Conservation (phyloP, 1,140 invertebrate genomes). For the Drosophila leontia region DNA sequence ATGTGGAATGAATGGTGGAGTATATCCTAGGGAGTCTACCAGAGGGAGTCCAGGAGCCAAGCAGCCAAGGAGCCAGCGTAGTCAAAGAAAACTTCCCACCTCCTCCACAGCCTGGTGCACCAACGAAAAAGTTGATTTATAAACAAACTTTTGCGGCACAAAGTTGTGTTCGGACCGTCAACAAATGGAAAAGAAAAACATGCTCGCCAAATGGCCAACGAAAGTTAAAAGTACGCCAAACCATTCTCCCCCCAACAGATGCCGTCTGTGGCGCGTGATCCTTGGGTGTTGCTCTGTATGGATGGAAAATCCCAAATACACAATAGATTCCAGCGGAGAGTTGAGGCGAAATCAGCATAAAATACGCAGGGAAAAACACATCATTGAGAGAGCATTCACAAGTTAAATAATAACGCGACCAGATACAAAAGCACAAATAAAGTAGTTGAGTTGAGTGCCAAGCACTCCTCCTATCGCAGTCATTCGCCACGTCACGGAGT, state of each 20-base stretch:
- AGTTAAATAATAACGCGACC: conserved; percentile 60
- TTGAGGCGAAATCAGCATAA: conserved; percentile 49
- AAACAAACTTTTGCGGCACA: conserved; percentile 74
- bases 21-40: background rate
- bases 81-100: conserved; percentile 36
- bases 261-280: conserved; percentile 37
- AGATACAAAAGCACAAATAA: conserved; percentile 58
- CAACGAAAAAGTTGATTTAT: conserved; percentile 74
- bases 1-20: conserved; percentile 14
- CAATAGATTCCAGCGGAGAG: conserved; percentile 37
- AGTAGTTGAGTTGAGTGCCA: conserved; percentile 45
- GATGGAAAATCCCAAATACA: conserved; percentile 35
- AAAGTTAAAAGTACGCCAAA: conserved; percentile 64
- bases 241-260: conserved; percentile 19
- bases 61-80: conserved; percentile 2
- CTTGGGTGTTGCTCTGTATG: conserved; percentile 5
- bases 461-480: conserved; percentile 20
- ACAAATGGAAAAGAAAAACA: conserved; percentile 64
- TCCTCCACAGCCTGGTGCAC: background rate
- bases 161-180: conserved; percentile 68
- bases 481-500: conserved; percentile 7
- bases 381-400: conserved; percentile 58
- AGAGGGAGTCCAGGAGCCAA: background rate
- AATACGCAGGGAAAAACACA: conserved; percentile 51
- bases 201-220: conserved; percentile 66